phyloP scores from a whole-genome alignment of 2,113 vertebrate genomes.

The Platycercus adscitus region DNA sequence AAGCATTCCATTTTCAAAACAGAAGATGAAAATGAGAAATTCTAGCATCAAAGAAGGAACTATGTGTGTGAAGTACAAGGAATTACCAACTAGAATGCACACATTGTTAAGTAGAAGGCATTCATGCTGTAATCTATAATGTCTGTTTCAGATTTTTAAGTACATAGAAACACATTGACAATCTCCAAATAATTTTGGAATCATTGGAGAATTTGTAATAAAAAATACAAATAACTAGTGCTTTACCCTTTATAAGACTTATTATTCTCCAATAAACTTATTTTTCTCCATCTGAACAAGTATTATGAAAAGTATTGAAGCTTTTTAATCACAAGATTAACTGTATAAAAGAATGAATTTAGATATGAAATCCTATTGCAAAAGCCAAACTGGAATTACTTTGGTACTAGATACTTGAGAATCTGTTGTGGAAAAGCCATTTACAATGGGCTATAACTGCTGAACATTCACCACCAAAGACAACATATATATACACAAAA shows the following conservation, averaged over 20 bases:
- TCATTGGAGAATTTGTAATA: neutral
- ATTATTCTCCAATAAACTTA: neutral
- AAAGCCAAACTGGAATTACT: neutral
- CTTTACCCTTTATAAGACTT: neutral
- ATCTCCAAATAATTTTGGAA: neutral
- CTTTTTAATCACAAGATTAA: neutral
- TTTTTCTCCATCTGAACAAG: neutral
- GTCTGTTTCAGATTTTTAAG: neutral
- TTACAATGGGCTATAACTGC: neutral
- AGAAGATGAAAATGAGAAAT: neutral
- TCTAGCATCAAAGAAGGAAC: neutral
- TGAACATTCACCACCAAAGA: neutral
- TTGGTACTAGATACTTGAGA: neutral
- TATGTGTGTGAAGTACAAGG: neutral
- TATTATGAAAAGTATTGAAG: neutral
- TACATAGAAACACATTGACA: neutral
- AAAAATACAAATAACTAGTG: neutral
- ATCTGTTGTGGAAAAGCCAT: fast-evolving
- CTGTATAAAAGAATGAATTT: neutral
- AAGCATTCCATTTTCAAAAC: neutral
- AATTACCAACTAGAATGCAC: neutral
- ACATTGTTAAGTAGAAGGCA: neutral
- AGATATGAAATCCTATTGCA: neutral
- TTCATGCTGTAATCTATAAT: neutral
- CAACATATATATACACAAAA: neutral